Percentiles rank a stretch among this genome's conserved stretches.
These are phyloP conservation scores for Porites lobata DNA, from an alignment of 92 coral and sea anemone species.

Conservation along the genomic window DNA sequence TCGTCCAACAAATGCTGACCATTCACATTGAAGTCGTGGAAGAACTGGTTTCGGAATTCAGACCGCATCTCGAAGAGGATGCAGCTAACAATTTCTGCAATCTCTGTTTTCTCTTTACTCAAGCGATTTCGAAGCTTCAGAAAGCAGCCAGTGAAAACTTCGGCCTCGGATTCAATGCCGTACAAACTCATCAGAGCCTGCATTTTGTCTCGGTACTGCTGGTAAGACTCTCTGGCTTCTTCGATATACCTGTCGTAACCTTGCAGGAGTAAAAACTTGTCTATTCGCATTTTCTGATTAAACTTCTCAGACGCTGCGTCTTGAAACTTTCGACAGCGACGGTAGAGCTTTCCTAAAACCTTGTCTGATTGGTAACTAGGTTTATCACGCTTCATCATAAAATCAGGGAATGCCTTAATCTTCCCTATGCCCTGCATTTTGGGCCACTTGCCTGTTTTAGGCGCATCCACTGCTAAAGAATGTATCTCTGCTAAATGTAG, in stretches of 20 bases:
- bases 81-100: constrained; percentile 80
- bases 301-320: constrained; percentile 61
- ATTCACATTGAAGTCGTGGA: constrained; percentile 77
- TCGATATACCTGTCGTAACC: constrained; percentile 72
- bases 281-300: constrained; percentile 62
- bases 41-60: constrained; percentile 76
- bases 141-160: constrained; percentile 90
- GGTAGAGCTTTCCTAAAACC: constrained; percentile 89
- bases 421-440: background rate
- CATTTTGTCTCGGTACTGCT: constrained; percentile 81
- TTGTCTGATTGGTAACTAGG: constrained; percentile 87
- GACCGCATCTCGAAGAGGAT: constrained; percentile 63
- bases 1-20: constrained; percentile 48
- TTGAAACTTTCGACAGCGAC: constrained; percentile 86
- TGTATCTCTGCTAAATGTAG: constrained; percentile 87
- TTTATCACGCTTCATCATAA: constrained; percentile 93
- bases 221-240: constrained; percentile 72
- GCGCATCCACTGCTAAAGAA: constrained; percentile 96
- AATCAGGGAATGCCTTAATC: constrained; percentile 78
- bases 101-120: constrained; percentile 87
- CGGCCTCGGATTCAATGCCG: constrained; percentile 92
- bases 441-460: constrained; percentile 95
- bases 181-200: constrained; percentile 82
- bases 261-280: constrained; percentile 68
- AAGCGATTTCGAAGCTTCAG: constrained; percentile 87